phyloP scores from a whole-genome alignment of 2,888 invertebrate genomes.

The Lomographa bimaculata region DNA sequence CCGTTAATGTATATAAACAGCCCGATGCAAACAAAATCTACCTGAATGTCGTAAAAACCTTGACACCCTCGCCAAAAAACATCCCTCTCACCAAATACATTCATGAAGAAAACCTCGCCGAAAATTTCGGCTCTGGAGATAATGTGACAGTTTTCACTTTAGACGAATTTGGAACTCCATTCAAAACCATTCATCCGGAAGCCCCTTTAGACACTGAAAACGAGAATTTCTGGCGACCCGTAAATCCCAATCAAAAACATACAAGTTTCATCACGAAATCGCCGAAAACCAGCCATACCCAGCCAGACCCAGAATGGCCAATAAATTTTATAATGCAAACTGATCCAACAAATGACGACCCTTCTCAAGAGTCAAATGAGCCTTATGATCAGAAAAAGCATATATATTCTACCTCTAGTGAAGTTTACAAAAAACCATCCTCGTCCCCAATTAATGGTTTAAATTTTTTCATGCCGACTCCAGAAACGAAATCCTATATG shows the following conservation, averaged over 20 bases:
- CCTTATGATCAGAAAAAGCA: no score
- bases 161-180: constrained; percentile 46
- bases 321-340: no score
- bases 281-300: no score
- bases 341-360: no score
- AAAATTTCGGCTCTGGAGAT: constrained; percentile 29
- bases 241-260: no score
- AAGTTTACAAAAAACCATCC: no score
- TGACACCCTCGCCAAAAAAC: constrained; percentile 36
- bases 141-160: constrained; percentile 58
- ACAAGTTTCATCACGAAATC: no score
- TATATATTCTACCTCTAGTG: no score
- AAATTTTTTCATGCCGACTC: constrained; percentile 54
- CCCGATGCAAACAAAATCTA: constrained; percentile 51
- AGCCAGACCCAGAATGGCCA: no score
- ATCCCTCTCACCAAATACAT: constrained; percentile 21
- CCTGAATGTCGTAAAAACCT: constrained; percentile 50
- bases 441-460: no score
- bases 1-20: constrained; percentile 52
- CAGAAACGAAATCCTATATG: constrained; percentile 26
- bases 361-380: no score
- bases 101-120: neutral
- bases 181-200: constrained; percentile 50
- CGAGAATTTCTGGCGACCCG: constrained; percentile 32
- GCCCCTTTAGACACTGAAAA: constrained; percentile 33